phyloP scores from a whole-genome alignment of 2,888 invertebrate genomes.

The Epistrophe eligans region DNA sequence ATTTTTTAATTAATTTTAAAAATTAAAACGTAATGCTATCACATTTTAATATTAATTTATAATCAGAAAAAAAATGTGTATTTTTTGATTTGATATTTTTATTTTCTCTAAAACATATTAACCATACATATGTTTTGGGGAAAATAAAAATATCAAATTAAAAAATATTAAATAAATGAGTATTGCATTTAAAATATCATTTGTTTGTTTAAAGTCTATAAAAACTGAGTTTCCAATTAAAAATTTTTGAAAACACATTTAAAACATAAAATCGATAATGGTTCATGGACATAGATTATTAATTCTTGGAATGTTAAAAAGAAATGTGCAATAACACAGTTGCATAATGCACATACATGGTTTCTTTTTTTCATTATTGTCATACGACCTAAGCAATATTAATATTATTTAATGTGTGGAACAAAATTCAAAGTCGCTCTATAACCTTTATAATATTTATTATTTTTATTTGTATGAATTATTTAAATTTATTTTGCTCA shows the following conservation, averaged over 20 bases:
- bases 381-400: not conserved
- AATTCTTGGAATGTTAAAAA: not conserved
- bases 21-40: too few species aligned
- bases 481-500: conserved; percentile 2
- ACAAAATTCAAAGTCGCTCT: not conserved
- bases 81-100: too few species aligned
- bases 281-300: not conserved
- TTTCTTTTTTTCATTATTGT: not conserved
- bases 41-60: too few species aligned
- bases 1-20: too few species aligned
- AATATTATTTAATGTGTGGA: not conserved
- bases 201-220: not conserved
- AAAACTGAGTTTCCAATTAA: not conserved
- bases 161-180: too few species aligned
- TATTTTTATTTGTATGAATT: conserved; percentile 26
- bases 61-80: too few species aligned
- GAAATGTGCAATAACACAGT: not conserved
- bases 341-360: not conserved
- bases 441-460: not conserved
- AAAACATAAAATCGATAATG: conserved; percentile 8
- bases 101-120: too few species aligned
- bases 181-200: not conserved
- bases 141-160: too few species aligned
- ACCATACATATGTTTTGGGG: too few species aligned
- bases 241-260: conserved; percentile 1